These are phyloP conservation scores for Prosapia bicincta DNA, from an alignment of 2,888 invertebrate genomes.

Conservation along the genomic window DNA sequence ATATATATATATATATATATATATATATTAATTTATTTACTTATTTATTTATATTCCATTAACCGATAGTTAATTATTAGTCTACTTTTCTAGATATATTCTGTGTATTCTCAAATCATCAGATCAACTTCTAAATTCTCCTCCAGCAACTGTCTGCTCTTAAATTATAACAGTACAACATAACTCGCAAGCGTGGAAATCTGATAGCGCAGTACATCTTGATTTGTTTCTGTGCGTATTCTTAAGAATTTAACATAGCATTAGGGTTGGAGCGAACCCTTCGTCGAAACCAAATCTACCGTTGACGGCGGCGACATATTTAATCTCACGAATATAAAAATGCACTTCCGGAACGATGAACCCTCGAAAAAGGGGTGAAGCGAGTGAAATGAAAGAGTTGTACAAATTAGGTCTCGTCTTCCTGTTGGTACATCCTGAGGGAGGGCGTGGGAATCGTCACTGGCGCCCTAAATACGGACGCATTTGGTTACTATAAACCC, in stretches of 20 bases:
- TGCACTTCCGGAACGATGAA: slow-evolving; percentile 26
- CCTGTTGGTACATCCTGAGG: not conserved
- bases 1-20: too few relatives aligned
- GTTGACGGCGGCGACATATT: slow-evolving; percentile 3
- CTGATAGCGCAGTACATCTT: not conserved
- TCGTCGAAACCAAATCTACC: not conserved
- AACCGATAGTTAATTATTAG: too few relatives aligned
- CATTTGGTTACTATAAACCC: too few relatives aligned
- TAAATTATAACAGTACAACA: too few relatives aligned
- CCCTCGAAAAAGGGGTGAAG: not conserved
- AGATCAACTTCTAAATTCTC: too few relatives aligned
- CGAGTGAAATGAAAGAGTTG: not conserved
- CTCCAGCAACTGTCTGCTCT: too few relatives aligned
- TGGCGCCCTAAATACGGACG: not conserved
- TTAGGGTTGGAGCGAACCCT: not conserved
- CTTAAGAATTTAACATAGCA: not conserved
- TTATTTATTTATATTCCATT: too few relatives aligned
- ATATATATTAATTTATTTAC: too few relatives aligned
- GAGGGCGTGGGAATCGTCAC: not conserved
- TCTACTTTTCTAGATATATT: too few relatives aligned
- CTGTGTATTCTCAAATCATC: too few relatives aligned
- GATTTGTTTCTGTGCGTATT: not conserved
- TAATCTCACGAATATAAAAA: slow-evolving; percentile 32
- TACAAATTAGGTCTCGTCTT: not conserved
- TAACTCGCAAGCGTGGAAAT: too few relatives aligned